A percentile compares a stretch with the other conserved stretches of the same genome.
These are phyloP conservation scores for Orientallactaga bullata DNA, from an alignment of 2,113 vertebrate species.

Conservation along the genomic window DNA sequence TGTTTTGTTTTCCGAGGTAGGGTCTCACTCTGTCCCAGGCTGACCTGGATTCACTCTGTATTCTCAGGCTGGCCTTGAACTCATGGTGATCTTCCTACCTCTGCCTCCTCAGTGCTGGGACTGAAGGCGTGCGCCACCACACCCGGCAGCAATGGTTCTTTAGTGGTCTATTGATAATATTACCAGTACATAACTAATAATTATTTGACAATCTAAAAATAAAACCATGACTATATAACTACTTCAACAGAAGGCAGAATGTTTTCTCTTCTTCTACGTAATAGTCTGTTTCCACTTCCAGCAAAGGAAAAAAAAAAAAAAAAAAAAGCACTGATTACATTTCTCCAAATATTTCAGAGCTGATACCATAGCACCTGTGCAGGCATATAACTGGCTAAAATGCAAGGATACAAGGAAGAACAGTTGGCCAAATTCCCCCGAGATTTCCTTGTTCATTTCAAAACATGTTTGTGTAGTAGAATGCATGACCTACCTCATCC, in stretches of 20 bases:
- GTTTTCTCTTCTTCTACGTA: background rate
- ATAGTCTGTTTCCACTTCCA: background rate
- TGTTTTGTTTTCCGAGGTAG: no score
- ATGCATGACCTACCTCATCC: background rate
- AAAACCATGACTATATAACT: background rate
- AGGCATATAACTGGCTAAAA: background rate
- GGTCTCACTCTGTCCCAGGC: no score
- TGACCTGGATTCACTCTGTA: no score
- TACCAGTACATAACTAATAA: background rate
- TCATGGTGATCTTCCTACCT: no score
- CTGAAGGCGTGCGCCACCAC: no score
- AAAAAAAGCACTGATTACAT: background rate
- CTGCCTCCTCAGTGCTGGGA: no score
- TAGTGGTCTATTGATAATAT: background rate
- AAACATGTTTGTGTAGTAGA: background rate
- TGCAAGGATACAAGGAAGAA: background rate
- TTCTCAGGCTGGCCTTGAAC: no score
- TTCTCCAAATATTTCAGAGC: background rate
- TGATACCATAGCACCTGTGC: background rate
- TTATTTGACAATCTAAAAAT: conserved; percentile 17
- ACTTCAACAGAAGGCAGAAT: background rate
- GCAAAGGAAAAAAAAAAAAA: no score
- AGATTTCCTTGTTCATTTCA: background rate
- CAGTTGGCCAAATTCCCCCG: background rate
- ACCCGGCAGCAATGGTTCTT: background rate